Percentiles rank a stretch among this genome's conserved stretches.
These are phyloP conservation scores for Opisthograptis luteolata DNA, from an alignment of 2,888 invertebrate species.

Conservation along the genomic window DNA sequence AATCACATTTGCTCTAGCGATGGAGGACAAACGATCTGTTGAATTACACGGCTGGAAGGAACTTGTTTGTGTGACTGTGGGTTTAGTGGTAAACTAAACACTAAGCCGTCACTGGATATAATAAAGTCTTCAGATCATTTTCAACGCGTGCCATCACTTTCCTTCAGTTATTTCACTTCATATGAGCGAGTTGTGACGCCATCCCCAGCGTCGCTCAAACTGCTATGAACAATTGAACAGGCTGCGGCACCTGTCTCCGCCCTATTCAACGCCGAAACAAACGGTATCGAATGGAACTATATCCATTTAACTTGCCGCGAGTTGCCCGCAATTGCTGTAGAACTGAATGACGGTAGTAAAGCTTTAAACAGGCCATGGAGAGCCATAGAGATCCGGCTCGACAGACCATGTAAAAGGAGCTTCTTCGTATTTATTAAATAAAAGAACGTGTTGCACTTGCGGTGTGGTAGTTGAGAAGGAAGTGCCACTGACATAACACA, in stretches of 20 bases:
- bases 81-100: too few species aligned
- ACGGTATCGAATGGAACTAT: constrained; percentile 40
- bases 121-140: too few species aligned
- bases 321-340: constrained; percentile 6
- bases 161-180: not conserved
- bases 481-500: too few species aligned
- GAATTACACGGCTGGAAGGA: too few species aligned
- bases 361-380: not conserved
- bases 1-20: too few species aligned
- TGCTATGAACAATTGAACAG: constrained; percentile 1
- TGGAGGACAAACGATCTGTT: too few species aligned
- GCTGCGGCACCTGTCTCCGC: constrained; percentile 24
- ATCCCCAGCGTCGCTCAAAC: not conserved
- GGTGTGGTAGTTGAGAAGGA: too few species aligned
- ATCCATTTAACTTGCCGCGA: constrained; percentile 44
- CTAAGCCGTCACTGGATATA: too few species aligned
- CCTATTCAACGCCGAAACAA: constrained; percentile 21
- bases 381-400: not conserved
- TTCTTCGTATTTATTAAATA: too few species aligned
- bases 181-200: not conserved
- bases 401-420: too few species aligned
- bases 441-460: too few species aligned
- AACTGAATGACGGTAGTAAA: not conserved
- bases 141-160: not conserved
- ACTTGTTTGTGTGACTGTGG: too few species aligned